Conservation (phyloP, 2,113 vertebrate genomes). For the Mastomys coucha region DNA sequence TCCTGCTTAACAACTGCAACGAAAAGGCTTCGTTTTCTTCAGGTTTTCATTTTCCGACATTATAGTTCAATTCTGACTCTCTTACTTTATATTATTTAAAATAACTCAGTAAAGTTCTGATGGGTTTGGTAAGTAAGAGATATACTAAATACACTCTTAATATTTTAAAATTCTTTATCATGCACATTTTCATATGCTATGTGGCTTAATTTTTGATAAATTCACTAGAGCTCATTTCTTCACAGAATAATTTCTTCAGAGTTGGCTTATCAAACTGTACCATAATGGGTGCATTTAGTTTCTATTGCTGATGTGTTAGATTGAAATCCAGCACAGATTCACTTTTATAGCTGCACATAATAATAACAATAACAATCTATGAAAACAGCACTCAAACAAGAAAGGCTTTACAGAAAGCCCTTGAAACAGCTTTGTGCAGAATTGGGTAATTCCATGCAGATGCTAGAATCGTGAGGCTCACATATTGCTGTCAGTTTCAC, state of each 20-base stretch:
- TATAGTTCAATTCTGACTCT: neutral
- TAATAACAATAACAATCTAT: constrained; percentile 71
- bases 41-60: neutral
- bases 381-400: constrained; percentile 66
- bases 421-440: neutral
- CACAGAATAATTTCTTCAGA: neutral
- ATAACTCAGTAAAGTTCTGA: neutral
- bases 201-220: constrained; percentile 17
- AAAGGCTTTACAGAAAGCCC: constrained; percentile 64
- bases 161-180: constrained; percentile 49
- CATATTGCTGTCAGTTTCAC: constrained; percentile 62
- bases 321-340: constrained; percentile 66
- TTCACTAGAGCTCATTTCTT: constrained; percentile 33
- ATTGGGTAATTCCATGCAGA: constrained; percentile 48
- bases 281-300: constrained; percentile 52
- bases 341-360: constrained; percentile 64
- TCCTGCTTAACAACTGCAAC: neutral
- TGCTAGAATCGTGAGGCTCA: constrained; percentile 61
- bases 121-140: neutral
- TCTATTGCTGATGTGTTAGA: constrained; percentile 60
- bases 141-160: neutral
- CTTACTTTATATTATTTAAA: neutral
- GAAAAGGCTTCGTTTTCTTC: neutral
- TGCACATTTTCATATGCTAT: constrained; percentile 42
- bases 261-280: constrained; percentile 74